Conservation (phyloP, 1,140 invertebrate species). For the Lepidotrigona ventralis region DNA sequence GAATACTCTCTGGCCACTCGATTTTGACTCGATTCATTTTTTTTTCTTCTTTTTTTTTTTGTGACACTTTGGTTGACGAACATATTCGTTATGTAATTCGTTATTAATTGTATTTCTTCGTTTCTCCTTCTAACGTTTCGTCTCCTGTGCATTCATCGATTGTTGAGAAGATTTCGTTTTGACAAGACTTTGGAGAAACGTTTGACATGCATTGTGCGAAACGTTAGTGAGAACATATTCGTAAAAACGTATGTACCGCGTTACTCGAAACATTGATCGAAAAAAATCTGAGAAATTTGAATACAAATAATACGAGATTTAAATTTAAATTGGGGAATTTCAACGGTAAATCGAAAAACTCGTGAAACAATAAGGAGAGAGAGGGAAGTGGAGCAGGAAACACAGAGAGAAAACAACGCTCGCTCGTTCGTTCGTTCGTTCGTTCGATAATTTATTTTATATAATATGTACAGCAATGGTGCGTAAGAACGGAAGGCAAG, state of each 20-base stretch:
- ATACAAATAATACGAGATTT: background rate
- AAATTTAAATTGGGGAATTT: background rate
- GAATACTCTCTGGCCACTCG: background rate
- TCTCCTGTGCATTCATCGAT: background rate
- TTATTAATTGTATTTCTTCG: background rate
- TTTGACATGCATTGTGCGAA: too few species aligned
- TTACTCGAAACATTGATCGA: background rate
- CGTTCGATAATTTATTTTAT: constrained; percentile 15
- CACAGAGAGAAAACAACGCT: too few species aligned
- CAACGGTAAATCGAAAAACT: background rate
- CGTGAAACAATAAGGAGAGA: background rate
- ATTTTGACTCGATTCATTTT: background rate
- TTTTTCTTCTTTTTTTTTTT: background rate
- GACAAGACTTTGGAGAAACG: too few species aligned
- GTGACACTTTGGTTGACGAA: background rate
- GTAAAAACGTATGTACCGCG: too few species aligned
- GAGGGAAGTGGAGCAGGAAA: background rate
- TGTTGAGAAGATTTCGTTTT: background rate
- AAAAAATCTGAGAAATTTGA: background rate
- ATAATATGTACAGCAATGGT: background rate
- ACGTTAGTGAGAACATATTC: background rate
- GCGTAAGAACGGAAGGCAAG: too few species aligned
- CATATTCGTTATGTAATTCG: constrained; percentile 8
- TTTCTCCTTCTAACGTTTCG: background rate
- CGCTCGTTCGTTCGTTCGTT: background rate